Evolutionary conservation across 2,797 vertebrate genomes (phyloP).

Genomic region (Enteromius paludinosus): DNA sequence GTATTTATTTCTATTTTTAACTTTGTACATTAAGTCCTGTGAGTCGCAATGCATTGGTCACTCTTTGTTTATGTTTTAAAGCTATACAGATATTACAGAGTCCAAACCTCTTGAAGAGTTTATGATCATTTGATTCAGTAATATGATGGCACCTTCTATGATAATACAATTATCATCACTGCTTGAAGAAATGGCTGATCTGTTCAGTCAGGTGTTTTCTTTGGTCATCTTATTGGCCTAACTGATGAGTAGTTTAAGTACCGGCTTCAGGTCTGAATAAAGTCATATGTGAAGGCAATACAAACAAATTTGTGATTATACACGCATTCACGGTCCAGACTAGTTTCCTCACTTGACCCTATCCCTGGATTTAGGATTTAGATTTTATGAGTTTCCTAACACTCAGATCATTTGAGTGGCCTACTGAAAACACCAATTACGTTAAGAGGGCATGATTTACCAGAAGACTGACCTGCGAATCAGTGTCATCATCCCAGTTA

Average conservation of each 20-base stretch:
- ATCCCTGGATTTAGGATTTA: not conserved
- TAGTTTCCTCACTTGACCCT: not conserved
- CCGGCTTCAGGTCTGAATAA: not conserved
- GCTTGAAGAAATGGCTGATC: not conserved
- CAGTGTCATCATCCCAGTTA: not conserved
- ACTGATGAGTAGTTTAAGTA: not conserved
- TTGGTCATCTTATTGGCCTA: not conserved
- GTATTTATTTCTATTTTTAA: too few species aligned
- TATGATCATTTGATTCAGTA: not conserved
- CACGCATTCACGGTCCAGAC: not conserved
- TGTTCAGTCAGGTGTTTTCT: not conserved
- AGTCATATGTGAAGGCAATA: not conserved
- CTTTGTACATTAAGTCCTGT: too few species aligned
- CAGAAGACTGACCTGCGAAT: constrained; percentile 2
- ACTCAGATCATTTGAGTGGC: not conserved
- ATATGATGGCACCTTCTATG: not conserved
- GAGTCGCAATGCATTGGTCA: too few species aligned
- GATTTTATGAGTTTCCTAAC: constrained; percentile 22
- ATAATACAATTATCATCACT: not conserved
- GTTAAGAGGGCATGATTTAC: constrained; percentile 17
- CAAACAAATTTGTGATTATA: not conserved
- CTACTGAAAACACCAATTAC: constrained; percentile 17
- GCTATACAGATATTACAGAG: not conserved
- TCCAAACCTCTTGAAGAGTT: not conserved
- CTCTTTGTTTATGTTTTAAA: too few species aligned